Percentiles rank a stretch among this genome's conserved stretches.
Conservation (phyloP, 1,140 invertebrate genomes). For the Drosophila obscura region DNA sequence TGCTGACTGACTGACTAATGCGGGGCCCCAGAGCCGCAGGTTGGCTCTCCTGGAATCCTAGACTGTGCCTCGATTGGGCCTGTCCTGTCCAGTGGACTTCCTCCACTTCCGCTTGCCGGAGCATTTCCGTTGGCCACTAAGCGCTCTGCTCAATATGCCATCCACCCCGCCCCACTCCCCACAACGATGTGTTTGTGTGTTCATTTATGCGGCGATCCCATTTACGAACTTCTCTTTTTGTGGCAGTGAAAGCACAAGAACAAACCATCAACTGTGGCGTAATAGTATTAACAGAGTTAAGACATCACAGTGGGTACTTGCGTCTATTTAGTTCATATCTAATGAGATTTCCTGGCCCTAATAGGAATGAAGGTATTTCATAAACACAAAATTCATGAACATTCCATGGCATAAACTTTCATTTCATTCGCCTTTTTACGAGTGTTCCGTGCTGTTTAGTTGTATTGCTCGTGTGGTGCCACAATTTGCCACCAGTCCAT, state of each 20-base stretch:
- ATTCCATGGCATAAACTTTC: constrained; percentile 31
- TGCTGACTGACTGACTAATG: not conserved
- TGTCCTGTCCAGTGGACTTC: constrained; percentile 47
- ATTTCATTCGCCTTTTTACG: constrained; percentile 14
- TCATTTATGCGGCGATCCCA: constrained; percentile 54
- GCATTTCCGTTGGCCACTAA: constrained; percentile 60
- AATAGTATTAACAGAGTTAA: constrained; percentile 48
- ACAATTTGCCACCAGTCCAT: constrained; percentile 46
- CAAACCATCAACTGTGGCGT: constrained; percentile 41
- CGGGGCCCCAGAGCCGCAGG: not conserved
- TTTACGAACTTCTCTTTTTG: constrained; percentile 52
- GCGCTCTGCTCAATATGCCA: constrained; percentile 30
- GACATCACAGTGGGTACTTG: constrained; percentile 33
- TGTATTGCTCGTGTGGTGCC: constrained; percentile 46
- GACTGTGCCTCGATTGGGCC: no score
- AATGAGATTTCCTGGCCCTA: constrained; percentile 42
- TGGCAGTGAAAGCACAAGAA: constrained; percentile 27
- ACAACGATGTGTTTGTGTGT: constrained; percentile 5
- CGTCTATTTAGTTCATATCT: constrained; percentile 29
- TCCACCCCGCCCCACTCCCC: not conserved
- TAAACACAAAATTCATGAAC: constrained; percentile 24
- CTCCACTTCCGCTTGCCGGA: constrained; percentile 48
- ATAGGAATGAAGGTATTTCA: constrained; percentile 25
- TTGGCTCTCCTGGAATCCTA: not conserved
- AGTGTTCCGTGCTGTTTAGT: constrained; percentile 23